phyloP scores from a whole-genome alignment of 2,797 vertebrate species.

The Petrocephalus sullivani region DNA sequence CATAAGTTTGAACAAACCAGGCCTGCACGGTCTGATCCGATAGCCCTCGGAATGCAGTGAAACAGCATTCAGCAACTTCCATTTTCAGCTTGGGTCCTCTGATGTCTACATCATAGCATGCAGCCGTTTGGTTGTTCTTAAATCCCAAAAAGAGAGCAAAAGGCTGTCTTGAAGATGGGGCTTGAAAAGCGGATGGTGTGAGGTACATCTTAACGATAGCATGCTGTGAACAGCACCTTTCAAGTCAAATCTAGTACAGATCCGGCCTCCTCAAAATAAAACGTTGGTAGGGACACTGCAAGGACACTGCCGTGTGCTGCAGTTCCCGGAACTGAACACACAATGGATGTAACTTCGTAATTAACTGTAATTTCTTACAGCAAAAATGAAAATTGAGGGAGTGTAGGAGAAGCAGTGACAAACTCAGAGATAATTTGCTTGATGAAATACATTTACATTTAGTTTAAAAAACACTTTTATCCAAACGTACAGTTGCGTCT shows the following conservation, averaged over 20 bases:
- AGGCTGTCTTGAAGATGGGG: neutral
- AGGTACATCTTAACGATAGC: neutral
- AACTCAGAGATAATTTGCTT: neutral
- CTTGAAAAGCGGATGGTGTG: neutral
- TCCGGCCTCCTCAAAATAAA: neutral
- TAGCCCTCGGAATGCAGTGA: neutral
- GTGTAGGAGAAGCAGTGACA: neutral
- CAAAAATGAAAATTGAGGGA: neutral
- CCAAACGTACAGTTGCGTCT: neutral
- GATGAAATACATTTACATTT: neutral
- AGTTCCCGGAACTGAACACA: neutral
- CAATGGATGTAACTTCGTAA: neutral
- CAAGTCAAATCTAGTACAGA: neutral
- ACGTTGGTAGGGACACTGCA: neutral
- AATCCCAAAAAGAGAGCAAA: neutral
- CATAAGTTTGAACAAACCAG: neutral
- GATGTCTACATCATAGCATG: neutral
- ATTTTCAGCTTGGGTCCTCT: neutral
- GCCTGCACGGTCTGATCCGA: neutral
- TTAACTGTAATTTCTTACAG: neutral
- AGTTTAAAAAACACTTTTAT: neutral
- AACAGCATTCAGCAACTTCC: neutral
- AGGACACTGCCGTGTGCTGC: neutral
- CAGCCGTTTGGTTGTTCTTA: neutral
- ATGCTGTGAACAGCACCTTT: neutral